A percentile compares a stretch with the other conserved stretches of the same genome.
Conservation (phyloP, 2,113 vertebrate species). For the Choloepus hoffmanni region DNA sequence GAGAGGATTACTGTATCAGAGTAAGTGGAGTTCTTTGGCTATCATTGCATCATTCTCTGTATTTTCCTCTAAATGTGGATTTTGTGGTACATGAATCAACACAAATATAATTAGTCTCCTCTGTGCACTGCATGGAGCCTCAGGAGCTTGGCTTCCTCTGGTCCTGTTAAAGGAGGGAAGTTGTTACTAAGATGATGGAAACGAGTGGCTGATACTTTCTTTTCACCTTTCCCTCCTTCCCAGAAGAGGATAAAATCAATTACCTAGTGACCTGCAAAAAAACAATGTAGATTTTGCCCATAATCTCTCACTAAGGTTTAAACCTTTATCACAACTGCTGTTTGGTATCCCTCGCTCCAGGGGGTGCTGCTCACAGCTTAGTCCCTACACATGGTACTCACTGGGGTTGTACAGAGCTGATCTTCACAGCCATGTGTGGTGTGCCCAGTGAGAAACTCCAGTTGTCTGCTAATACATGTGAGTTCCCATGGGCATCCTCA, state of each 20-base stretch:
- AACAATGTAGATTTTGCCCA: not conserved
- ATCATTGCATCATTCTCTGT: not conserved
- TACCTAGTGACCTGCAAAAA: not conserved
- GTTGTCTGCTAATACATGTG: not conserved
- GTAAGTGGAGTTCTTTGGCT: not conserved
- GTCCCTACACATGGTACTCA: not conserved
- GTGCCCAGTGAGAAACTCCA: not conserved
- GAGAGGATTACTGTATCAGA: not conserved
- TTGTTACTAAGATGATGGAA: not conserved
- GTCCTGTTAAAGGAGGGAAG: not conserved
- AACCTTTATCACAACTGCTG: not conserved
- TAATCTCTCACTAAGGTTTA: not conserved
- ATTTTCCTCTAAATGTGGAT: not conserved
- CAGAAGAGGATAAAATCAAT: not conserved
- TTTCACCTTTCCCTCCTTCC: not conserved
- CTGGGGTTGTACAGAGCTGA: not conserved
- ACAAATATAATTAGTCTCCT: not conserved
- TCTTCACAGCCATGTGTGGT: not conserved
- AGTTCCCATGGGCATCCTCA: not conserved
- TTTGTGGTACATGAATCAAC: not conserved
- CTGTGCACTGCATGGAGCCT: not conserved
- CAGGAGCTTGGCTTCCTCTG: not conserved
- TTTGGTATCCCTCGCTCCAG: not conserved
- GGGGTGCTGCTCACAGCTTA: not conserved
- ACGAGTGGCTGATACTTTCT: not conserved